Evolutionary conservation across 2,113 vertebrate genomes (phyloP).

Genomic region (Chionis minor): DNA sequence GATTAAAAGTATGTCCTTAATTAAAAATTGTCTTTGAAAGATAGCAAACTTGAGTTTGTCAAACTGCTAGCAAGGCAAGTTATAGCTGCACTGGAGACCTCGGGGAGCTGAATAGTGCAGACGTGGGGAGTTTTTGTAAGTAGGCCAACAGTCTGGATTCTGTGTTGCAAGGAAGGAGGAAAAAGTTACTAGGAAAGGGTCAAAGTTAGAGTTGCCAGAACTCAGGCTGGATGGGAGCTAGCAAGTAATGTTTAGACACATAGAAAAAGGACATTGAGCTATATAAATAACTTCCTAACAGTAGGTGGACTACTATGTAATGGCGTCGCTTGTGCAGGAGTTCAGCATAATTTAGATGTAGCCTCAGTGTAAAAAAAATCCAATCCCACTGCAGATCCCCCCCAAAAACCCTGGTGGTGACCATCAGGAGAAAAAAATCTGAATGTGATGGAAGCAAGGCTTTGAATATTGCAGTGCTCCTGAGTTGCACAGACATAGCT

Average conservation of each 20-base stretch:
- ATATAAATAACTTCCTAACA: not conserved
- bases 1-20: not conserved
- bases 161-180: not conserved
- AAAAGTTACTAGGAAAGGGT: not conserved
- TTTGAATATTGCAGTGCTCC: not conserved
- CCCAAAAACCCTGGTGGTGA: not conserved
- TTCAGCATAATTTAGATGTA: not conserved
- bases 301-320: not conserved
- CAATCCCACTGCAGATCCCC: fast-evolving
- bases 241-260: not conserved
- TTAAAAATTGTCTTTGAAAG: not conserved
- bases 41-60: not conserved
- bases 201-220: not conserved
- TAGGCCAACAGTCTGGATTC: not conserved
- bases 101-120: not conserved
- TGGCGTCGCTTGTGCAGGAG: not conserved
- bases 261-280: not conserved
- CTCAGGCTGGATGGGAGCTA: not conserved
- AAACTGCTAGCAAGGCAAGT: not conserved
- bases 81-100: not conserved
- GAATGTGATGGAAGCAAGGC: not conserved
- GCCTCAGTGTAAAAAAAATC: not conserved
- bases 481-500: not conserved
- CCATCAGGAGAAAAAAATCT: not conserved
- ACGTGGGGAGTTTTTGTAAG: not conserved